A percentile compares a stretch with the other conserved stretches of the same genome.
Evolutionary conservation across 2,888 invertebrate species (phyloP).

Genomic region (Myopa testacea): DNA sequence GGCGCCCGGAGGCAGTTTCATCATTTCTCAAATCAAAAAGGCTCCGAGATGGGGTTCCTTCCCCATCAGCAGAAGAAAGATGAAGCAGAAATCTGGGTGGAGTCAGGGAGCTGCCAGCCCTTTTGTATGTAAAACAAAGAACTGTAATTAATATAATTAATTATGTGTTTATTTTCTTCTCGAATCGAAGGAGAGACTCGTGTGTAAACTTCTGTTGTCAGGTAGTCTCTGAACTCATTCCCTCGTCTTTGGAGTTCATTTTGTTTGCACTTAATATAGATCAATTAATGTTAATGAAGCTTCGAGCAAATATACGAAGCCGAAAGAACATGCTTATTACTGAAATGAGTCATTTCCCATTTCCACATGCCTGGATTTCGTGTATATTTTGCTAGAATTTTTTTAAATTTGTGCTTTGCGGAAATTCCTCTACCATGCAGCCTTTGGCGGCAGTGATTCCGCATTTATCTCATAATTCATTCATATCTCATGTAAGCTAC

Average conservation of each 20-base stretch:
- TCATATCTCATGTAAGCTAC: too few relatives aligned
- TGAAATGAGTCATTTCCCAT: too few relatives aligned
- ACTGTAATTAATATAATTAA: conserved; percentile 36
- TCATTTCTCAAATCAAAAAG: neutral
- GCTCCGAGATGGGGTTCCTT: neutral
- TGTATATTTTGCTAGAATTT: neutral
- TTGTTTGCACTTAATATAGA: conserved; percentile 20
- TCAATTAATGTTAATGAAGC: conserved; percentile 11
- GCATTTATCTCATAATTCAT: too few relatives aligned
- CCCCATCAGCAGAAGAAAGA: neutral
- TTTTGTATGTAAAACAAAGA: conserved; percentile 24
- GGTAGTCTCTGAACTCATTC: neutral
- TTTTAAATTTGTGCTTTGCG: neutral
- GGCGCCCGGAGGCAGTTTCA: neutral
- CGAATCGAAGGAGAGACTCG: neutral
- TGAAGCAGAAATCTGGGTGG: neutral
- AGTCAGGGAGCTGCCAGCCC: neutral
- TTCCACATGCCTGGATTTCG: neutral
- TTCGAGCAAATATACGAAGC: neutral
- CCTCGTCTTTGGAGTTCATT: neutral
- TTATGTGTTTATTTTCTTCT: conserved; percentile 27
- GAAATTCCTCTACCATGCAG: too few relatives aligned
- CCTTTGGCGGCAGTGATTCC: too few relatives aligned
- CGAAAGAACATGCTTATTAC: too few relatives aligned
- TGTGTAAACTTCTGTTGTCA: neutral